These are phyloP conservation scores for Cancer borealis DNA, from an alignment of 2,888 invertebrate species.

Conservation along the genomic window DNA sequence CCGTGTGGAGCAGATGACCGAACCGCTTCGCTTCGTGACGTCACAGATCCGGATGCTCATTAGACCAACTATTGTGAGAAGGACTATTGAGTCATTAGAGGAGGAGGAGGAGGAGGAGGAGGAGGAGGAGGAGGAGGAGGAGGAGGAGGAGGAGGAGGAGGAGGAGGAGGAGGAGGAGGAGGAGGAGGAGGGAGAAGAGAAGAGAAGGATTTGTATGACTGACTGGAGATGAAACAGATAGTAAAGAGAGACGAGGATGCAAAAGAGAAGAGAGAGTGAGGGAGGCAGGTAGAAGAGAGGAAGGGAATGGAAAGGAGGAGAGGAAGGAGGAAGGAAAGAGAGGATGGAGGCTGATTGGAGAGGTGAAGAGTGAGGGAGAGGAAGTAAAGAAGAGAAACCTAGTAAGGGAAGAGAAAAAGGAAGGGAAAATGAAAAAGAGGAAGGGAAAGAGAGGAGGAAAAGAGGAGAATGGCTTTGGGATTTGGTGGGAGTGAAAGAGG, in stretches of 20 bases:
- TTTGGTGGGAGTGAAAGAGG: too few species aligned
- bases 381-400: background rate
- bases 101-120: background rate
- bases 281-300: background rate
- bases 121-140: background rate
- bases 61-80: slow-evolving; percentile 34
- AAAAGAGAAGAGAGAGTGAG: background rate
- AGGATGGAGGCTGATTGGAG: background rate
- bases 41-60: background rate
- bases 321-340: background rate
- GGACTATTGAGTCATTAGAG: background rate
- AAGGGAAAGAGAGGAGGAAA: background rate
- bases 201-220: background rate
- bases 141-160: background rate
- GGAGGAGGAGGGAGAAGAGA: background rate
- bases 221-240: background rate
- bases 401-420: background rate
- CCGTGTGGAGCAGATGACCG: slow-evolving; percentile 1
- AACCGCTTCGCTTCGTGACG: background rate
- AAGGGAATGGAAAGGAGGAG: background rate
- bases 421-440: background rate
- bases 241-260: background rate
- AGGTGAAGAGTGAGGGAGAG: background rate
- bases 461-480: background rate
- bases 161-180: background rate